Evolutionary conservation across 2,888 invertebrate genomes (phyloP).

Genomic region (Xestia ashworthii): DNA sequence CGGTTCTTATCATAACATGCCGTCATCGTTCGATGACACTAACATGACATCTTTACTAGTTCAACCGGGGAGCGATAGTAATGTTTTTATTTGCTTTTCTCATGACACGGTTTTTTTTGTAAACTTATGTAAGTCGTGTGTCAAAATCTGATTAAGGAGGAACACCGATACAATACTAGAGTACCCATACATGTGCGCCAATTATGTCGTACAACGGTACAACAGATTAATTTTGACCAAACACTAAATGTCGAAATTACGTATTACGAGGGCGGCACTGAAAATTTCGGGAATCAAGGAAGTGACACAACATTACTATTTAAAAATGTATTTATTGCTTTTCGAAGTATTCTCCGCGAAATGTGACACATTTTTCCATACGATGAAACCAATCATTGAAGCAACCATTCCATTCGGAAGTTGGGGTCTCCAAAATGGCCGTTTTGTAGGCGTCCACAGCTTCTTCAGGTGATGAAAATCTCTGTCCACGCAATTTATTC

Average conservation of each 20-base stretch:
- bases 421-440: no score
- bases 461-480: no score
- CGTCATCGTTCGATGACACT: slow-evolving; percentile 31
- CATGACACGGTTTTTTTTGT: slow-evolving; percentile 13
- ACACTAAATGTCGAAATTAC: not conserved
- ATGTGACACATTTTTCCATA: no score
- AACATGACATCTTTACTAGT: not conserved
- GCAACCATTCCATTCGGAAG: no score
- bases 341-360: no score
- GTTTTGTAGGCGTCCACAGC: no score
- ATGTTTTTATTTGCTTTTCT: slow-evolving; percentile 37
- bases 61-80: slow-evolving; percentile 20
- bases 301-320: no score
- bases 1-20: slow-evolving; percentile 21
- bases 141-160: not conserved
- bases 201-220: not conserved
- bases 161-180: not conserved
- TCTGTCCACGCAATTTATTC: no score
- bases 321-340: no score
- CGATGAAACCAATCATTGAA: no score
- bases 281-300: no score
- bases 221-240: not conserved
- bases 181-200: not conserved
- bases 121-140: not conserved
- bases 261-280: no score